A percentile compares a stretch with the other conserved stretches of the same genome.
phyloP scores from a whole-genome alignment of 2,888 invertebrate species.

The Ernsta delagoae region DNA sequence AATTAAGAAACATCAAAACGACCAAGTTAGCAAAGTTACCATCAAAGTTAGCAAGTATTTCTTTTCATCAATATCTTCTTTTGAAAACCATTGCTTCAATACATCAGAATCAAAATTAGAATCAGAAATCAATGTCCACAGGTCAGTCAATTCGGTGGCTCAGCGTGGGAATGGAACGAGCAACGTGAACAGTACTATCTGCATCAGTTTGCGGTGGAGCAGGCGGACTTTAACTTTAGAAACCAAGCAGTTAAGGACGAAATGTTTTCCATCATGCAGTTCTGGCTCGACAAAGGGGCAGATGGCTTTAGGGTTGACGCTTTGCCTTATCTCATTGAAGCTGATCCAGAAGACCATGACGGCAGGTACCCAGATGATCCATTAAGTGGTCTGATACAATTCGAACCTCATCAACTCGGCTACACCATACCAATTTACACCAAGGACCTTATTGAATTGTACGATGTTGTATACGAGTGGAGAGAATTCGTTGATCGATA shows the following conservation, averaged over 20 bases:
- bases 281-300: conserved; percentile 90
- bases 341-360: conserved; percentile 67
- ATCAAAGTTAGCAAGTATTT: neutral
- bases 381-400: conserved; percentile 64
- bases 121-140: conserved; percentile 42
- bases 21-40: neutral
- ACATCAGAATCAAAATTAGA: neutral
- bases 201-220: conserved; percentile 87
- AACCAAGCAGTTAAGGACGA: conserved; percentile 81
- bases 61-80: neutral
- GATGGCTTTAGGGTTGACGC: conserved; percentile 91
- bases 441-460: conserved; percentile 84
- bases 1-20: neutral
- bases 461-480: conserved; percentile 84
- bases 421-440: conserved; percentile 86
- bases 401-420: conserved; percentile 79
- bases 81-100: neutral
- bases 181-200: conserved; percentile 87
- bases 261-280: conserved; percentile 86
- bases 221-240: conserved; percentile 89
- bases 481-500: conserved; percentile 82
- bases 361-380: conserved; percentile 81
- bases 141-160: conserved; percentile 83
- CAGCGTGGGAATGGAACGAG: conserved; percentile 88
- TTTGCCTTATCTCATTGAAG: conserved; percentile 84